Base-by-base conservation (phyloP, 2,797 vertebrate genomes). In the Pterois miles region DNA sequence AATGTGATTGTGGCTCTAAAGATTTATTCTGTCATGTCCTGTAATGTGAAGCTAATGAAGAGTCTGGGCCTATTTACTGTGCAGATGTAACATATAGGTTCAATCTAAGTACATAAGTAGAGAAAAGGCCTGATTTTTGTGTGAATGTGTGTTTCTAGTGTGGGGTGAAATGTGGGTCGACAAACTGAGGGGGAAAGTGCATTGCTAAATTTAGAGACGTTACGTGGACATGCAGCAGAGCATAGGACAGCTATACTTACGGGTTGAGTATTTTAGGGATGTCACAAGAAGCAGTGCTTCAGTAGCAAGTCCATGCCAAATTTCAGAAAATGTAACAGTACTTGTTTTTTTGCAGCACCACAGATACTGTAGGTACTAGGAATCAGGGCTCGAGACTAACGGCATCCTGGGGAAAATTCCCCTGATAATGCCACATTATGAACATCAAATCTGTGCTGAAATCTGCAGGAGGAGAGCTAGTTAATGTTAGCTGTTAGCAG, bases 131-230 rank as follows among this genome's bases (percentile, higher is more conserved):
- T 16, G 0, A 2, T 31, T 36, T 58, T 48, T 57, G 13, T 20
- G 2, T 33, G n/a, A n/a, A n/a, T n/a, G 9, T 0, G 2, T 25
- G 25, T 76, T 78, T 76, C 27, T 72, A 56, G n/a, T 56, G 13
- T 54, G 54, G 36, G 72, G 40, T 38, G 13, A 75, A 14, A 62
- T 33, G 46, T 34, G 56, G 66, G 85, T 63, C 73, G 85, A 62
- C 71, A 67, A 84, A 85, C 52, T 43, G 48, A 34, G 68, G 63
- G 57, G 23, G 40, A 48, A 71, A 75, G 52, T 79, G 27, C 77
- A 25, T 16, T 0, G 81, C 90, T 92, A 91, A 89, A 89, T 87
- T 81, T 91, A 91, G 83, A 75, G 22, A 34, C n/a, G 25, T 38
- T 65, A 68, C 11, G 7, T 46, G 54, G 64, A 82, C 63, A 22